A percentile compares a stretch with the other conserved stretches of the same genome.
These are phyloP conservation scores for Hippocampus guttulatus DNA, from an alignment of 2,113 vertebrate species.

Conservation along the genomic window DNA sequence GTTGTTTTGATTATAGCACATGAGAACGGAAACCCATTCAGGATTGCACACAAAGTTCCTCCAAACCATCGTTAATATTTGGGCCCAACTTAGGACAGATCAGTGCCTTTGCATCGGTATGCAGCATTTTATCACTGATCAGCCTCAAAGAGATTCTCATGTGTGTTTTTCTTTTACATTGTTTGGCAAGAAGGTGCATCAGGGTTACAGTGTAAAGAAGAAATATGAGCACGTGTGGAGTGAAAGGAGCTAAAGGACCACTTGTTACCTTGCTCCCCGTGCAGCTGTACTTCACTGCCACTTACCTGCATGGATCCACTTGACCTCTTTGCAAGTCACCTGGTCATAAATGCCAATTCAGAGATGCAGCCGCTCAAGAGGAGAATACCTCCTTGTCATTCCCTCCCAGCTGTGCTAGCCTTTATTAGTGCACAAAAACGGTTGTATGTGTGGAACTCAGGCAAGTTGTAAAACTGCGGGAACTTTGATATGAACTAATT, in stretches of 20 bases:
- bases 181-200: slow-evolving; percentile 24
- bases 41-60: slow-evolving; percentile 8
- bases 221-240: slow-evolving; percentile 49
- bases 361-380: slow-evolving; percentile 37
- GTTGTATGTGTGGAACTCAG: neutral
- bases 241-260: slow-evolving; percentile 40
- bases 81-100: slow-evolving; percentile 5
- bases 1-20: slow-evolving; percentile 41
- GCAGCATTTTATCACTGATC: slow-evolving; percentile 21
- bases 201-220: slow-evolving; percentile 20
- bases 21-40: slow-evolving; percentile 11
- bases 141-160: neutral
- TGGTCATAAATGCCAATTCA: slow-evolving; percentile 14
- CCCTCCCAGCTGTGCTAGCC: slow-evolving; percentile 57
- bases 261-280: slow-evolving; percentile 6
- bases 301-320: slow-evolving; percentile 20
- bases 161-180: neutral
- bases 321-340: slow-evolving; percentile 37
- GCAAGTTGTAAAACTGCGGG: slow-evolving; percentile 5
- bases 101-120: neutral
- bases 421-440: slow-evolving; percentile 52
- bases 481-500: slow-evolving; percentile 17
- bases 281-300: slow-evolving; percentile 49
- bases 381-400: slow-evolving; percentile 34
- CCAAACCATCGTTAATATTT: slow-evolving; percentile 18